Evolutionary conservation across 2,113 vertebrate genomes (phyloP).

Genomic region (Pituophis catenifer): DNA sequence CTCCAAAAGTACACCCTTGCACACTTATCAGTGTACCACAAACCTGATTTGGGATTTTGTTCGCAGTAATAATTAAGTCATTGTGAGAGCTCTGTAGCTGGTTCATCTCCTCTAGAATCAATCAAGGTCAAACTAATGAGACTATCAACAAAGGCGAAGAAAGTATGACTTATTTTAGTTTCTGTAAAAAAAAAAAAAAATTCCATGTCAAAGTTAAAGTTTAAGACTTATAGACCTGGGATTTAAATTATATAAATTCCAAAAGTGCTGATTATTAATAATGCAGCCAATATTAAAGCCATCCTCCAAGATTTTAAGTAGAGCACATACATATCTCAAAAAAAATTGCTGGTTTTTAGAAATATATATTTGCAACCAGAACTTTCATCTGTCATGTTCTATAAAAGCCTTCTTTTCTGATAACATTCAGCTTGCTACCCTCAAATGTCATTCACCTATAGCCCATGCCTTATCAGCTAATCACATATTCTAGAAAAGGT

Average conservation of each 20-base stretch:
- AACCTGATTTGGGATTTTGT: slow-evolving; percentile 68
- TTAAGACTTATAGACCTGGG: neutral
- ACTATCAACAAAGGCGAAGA: slow-evolving; percentile 50
- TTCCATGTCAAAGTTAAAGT: slow-evolving; percentile 13
- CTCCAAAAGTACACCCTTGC: neutral
- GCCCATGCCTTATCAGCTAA: slow-evolving; percentile 10
- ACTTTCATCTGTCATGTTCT: slow-evolving; percentile 31
- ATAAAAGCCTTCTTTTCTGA: slow-evolving; percentile 25
- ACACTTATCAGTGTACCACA: slow-evolving; percentile 59
- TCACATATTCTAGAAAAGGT: slow-evolving; percentile 43
- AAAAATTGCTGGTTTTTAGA: slow-evolving; percentile 3
- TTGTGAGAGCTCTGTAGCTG: slow-evolving; percentile 57
- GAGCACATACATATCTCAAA: slow-evolving; percentile 21
- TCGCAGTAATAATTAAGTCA: slow-evolving; percentile 72
- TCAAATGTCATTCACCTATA: slow-evolving; percentile 18
- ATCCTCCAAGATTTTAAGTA: neutral
- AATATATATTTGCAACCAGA: slow-evolving; percentile 11
- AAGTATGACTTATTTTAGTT: slow-evolving; percentile 26
- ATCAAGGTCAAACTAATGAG: slow-evolving; percentile 65
- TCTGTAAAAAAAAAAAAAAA: neutral
- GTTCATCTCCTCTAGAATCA: slow-evolving; percentile 63
- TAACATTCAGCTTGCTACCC: slow-evolving; percentile 19
- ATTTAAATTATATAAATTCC: neutral
- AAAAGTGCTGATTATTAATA: slow-evolving; percentile 14
- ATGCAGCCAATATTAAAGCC: slow-evolving; percentile 11